A percentile compares a stretch with the other conserved stretches of the same genome.
These are phyloP conservation scores for Picus viridis DNA, from an alignment of 2,797 vertebrate species.

Conservation along the genomic window DNA sequence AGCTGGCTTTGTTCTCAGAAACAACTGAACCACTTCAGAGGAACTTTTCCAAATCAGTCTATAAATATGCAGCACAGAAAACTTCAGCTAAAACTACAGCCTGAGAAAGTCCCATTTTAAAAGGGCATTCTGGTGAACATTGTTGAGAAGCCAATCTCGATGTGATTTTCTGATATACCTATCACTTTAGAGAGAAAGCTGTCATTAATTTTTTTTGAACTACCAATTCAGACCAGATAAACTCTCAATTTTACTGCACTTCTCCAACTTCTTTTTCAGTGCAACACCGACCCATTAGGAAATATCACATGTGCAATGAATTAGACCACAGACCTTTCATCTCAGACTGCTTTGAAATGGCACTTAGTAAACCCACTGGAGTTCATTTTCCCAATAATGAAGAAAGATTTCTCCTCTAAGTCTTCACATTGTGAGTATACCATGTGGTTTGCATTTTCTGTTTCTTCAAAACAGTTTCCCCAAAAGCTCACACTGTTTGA, in stretches of 20 bases:
- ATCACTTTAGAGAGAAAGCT: neutral
- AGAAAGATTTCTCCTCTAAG: conserved; percentile 25
- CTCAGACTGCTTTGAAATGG: conserved; percentile 56
- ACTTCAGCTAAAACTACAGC: neutral
- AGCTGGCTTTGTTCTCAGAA: conserved; percentile 54
- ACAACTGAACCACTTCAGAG: conserved; percentile 40
- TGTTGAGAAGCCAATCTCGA: neutral
- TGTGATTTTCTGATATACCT: neutral
- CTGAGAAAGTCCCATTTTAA: neutral
- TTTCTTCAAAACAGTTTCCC: neutral
- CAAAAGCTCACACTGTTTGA: neutral
- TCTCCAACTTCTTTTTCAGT: neutral
- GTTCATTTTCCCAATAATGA: conserved; percentile 36
- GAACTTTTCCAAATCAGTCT: neutral
- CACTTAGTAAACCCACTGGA: conserved; percentile 10
- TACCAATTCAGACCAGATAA: neutral
- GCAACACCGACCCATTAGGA: neutral
- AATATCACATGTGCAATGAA: conserved; percentile 8
- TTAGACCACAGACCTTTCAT: conserved; percentile 25
- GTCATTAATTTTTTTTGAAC: neutral
- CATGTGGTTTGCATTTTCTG: conserved; percentile 55
- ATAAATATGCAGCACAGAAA: conserved; percentile 1
- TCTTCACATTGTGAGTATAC: neutral
- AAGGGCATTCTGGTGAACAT: neutral
- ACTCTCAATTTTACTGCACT: fast-evolving